These are phyloP conservation scores for Polypedilum vanderplanki DNA, from an alignment of 1,140 invertebrate genomes.

Conservation along the genomic window DNA sequence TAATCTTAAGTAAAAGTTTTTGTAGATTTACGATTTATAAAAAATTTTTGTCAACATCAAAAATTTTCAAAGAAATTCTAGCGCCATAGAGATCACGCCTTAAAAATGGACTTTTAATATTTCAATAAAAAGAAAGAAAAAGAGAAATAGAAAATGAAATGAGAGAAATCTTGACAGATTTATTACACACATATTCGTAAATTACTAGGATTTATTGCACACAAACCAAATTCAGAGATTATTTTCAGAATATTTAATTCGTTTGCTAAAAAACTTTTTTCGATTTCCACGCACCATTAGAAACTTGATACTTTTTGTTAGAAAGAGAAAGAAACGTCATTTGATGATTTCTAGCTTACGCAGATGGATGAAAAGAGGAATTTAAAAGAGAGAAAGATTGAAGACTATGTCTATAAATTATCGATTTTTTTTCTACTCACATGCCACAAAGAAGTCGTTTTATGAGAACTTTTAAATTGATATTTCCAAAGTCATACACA, in stretches of 20 bases:
- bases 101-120: neutral
- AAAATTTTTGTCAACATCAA: too few species aligned
- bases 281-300: neutral
- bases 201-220: slow-evolving; percentile 5
- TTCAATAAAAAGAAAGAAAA: neutral
- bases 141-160: neutral
- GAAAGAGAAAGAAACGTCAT: neutral
- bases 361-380: neutral
- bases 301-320: slow-evolving; percentile 6
- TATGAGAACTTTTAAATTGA: neutral
- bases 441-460: neutral
- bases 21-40: too few species aligned
- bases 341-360: neutral
- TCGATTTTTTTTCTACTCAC: slow-evolving; percentile 2
- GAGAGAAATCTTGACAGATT: neutral
- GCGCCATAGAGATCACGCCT: neutral
- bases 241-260: neutral
- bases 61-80: too few species aligned
- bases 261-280: too few species aligned
- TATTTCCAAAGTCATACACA: neutral
- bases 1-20: too few species aligned
- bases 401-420: slow-evolving; percentile 7
- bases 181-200: slow-evolving; percentile 12
- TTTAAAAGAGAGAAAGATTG: too few species aligned
- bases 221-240: neutral